Percentiles rank a stretch among this genome's conserved stretches.
phyloP scores from a whole-genome alignment of 2,797 vertebrate genomes.

The Acomys russatus region DNA sequence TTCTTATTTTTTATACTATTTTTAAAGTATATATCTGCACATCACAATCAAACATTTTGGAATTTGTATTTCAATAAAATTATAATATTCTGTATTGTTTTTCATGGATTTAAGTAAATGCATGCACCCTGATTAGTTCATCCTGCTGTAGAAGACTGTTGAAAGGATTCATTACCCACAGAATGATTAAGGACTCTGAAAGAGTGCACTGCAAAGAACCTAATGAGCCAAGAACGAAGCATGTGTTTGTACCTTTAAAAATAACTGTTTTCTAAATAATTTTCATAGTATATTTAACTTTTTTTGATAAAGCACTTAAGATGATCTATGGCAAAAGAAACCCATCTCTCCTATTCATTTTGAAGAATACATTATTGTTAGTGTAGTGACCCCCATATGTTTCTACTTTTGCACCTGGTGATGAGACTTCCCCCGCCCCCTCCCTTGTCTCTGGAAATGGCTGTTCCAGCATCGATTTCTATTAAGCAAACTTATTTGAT shows the following conservation, averaged over 20 bases:
- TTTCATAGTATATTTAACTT: background rate
- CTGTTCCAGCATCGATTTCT: background rate
- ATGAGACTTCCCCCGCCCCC: background rate
- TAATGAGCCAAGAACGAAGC: background rate
- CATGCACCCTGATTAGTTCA: background rate
- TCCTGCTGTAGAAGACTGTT: background rate
- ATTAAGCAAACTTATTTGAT: background rate
- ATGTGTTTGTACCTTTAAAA: slow-evolving; percentile 39
- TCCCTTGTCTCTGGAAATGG: background rate
- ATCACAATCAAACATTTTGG: background rate
- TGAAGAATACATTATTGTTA: background rate
- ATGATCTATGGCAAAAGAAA: background rate
- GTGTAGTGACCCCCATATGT: background rate
- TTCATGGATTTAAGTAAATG: background rate
- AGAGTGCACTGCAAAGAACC: background rate
- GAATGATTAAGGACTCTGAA: background rate
- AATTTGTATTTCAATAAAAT: background rate
- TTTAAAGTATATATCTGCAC: background rate
- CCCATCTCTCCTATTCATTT: background rate
- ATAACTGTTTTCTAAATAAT: background rate
- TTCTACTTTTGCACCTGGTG: background rate
- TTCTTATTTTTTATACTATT: background rate
- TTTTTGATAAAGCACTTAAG: slow-evolving; percentile 57
- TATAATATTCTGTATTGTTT: background rate
- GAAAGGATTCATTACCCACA: background rate